Evolutionary conservation across 2,113 vertebrate species (phyloP).

Genomic region (Sceloporus undulatus): DNA sequence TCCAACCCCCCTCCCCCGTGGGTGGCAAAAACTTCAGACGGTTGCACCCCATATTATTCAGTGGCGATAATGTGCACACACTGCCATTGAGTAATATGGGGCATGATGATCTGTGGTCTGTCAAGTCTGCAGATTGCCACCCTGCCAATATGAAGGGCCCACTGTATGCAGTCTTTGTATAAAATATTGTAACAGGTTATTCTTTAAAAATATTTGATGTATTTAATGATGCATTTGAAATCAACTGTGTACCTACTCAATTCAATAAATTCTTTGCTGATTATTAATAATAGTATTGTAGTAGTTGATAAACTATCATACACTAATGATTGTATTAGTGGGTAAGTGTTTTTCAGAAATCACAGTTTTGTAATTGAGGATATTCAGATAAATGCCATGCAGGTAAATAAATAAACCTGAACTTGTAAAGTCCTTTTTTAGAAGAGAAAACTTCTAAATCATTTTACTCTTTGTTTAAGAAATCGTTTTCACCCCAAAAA

Average conservation of each 20-base stretch:
- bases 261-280: background rate
- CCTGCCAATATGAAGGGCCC: too few relatives aligned
- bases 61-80: too few relatives aligned
- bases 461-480: background rate
- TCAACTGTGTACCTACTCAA: background rate
- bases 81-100: too few relatives aligned
- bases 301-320: background rate
- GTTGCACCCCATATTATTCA: too few relatives aligned
- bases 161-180: background rate
- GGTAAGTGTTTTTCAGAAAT: background rate
- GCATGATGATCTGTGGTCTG: too few relatives aligned
- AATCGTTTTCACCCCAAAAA: background rate
- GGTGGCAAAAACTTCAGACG: too few relatives aligned
- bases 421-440: constrained; percentile 17
- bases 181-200: background rate
- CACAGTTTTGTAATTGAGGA: background rate
- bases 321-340: background rate
- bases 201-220: background rate
- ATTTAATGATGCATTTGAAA: background rate
- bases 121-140: too few relatives aligned
- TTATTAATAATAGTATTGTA: background rate
- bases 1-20: too few relatives aligned
- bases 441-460: background rate
- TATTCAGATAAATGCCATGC: background rate
- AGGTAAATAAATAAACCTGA: background rate